phyloP scores from a whole-genome alignment of 2,888 invertebrate species.

The Notocelia uddmanniana region DNA sequence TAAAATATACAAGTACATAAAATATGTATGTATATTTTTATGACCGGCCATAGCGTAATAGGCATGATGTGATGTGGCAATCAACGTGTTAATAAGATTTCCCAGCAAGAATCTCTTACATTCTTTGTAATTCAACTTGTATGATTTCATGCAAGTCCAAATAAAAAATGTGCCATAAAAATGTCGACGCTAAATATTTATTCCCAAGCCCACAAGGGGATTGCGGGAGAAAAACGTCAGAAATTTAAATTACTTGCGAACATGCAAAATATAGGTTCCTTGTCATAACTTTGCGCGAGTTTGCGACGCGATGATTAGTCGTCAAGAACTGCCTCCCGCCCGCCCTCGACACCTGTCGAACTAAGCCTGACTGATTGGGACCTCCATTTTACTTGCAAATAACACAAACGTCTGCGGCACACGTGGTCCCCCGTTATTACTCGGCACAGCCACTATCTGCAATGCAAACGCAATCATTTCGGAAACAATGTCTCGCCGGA shows the following conservation, averaged over 20 bases:
- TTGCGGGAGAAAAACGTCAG: slow-evolving; percentile 40
- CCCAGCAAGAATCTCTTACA: slow-evolving; percentile 18
- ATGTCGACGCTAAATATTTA: slow-evolving; percentile 44
- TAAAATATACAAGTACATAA: too few relatives aligned
- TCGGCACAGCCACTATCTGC: slow-evolving; percentile 40
- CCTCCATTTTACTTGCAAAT: slow-evolving; percentile 50
- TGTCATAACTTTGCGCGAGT: slow-evolving; percentile 65
- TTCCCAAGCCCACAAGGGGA: slow-evolving; percentile 28
- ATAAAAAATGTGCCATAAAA: slow-evolving; percentile 45
- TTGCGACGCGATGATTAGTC: slow-evolving; percentile 73
- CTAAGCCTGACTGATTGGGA: slow-evolving; percentile 70
- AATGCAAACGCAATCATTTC: slow-evolving; percentile 43
- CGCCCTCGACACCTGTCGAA: slow-evolving; percentile 71
- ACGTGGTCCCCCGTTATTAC: slow-evolving; percentile 41
- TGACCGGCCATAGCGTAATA: too few relatives aligned
- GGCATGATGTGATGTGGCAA: too few relatives aligned
- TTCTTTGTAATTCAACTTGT: slow-evolving; percentile 34
- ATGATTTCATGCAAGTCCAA: slow-evolving; percentile 39
- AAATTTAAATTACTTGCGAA: slow-evolving; percentile 43
- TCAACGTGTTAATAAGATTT: too few relatives aligned
- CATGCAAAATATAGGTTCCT: slow-evolving; percentile 48
- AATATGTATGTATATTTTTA: too few relatives aligned
- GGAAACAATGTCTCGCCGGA: slow-evolving; percentile 36
- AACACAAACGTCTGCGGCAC: slow-evolving; percentile 44
- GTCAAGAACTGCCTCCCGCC: slow-evolving; percentile 63